Base-by-base conservation (phyloP, 2,888 invertebrate genomes). In the Elaeidobius kamerunicus region DNA sequence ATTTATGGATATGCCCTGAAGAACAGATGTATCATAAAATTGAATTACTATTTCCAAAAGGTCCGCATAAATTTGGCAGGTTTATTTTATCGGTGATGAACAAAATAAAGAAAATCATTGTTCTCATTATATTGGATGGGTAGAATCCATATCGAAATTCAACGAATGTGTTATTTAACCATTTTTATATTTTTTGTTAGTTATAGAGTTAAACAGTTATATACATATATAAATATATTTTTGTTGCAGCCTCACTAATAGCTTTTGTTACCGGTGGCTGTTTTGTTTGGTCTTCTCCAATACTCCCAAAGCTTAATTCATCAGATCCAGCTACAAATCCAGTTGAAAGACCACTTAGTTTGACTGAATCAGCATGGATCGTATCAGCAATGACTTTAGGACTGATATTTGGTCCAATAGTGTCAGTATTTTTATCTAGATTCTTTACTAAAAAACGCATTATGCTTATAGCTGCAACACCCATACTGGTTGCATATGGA, bases 381-480 rank as follows among this genome's bases (percentile, higher is more conserved):
- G 61, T 57, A n/a, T 53, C 62, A 0, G 12, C 63, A 2, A 19
- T 60, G 14, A 41, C 46, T 20, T 19, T 63, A 7, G 65, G 63
- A 3, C 59, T 59, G 1, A 53, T 54, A 1, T 42, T 58, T 9
- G 64, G 61, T 5, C 60, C 64, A 1, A n/a, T 34, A 2, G 4
- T 51, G 2, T 23, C 54, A 5, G 7, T 60, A 1, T 40, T 59
- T 6, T 60, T 52, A 1, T 36, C 40, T 7, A 53, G 39, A 38
- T 36, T 55, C 9, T 86, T 87, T 0, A 75, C 86, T n/a, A 87
- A 85, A 72, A 78, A 76, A 75, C 79, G 82, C 0, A 72, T 88
- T 7, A 66, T 88, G 7, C 69, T 79, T 7, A 77, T 83, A 12
- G 73, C 60, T 84, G 1, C 85, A 87, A 0, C 82, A 84, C 70